Percentiles rank a stretch among this genome's conserved stretches.
These are phyloP conservation scores for Neosilurus hyrtlii DNA, from an alignment of 2,797 vertebrate species.

Conservation along the genomic window DNA sequence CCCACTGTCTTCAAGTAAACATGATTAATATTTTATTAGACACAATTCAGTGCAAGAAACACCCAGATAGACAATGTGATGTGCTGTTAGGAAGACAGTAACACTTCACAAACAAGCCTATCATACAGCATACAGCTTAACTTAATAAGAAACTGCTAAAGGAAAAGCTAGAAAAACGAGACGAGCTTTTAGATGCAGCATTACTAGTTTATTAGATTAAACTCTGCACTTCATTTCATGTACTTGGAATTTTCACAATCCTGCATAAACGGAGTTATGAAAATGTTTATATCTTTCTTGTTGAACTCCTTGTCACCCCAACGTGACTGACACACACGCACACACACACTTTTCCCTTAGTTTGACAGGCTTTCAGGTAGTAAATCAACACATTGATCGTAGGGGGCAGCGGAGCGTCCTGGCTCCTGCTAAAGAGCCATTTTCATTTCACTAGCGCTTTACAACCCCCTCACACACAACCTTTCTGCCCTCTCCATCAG, in stretches of 20 bases:
- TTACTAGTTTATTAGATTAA: neutral
- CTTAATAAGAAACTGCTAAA: slow-evolving; percentile 3
- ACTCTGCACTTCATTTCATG: neutral
- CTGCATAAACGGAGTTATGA: neutral
- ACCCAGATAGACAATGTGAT: slow-evolving; percentile 20
- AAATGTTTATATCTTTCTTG: neutral
- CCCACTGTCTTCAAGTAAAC: slow-evolving; percentile 49
- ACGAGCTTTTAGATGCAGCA: neutral
- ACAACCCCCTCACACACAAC: slow-evolving; percentile 59
- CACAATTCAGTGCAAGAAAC: slow-evolving; percentile 34
- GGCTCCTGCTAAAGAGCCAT: slow-evolving; percentile 83
- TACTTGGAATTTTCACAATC: neutral
- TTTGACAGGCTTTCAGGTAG: slow-evolving; percentile 82
- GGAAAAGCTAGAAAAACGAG: neutral
- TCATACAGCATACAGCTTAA: neutral
- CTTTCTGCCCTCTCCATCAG: slow-evolving; percentile 47
- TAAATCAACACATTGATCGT: slow-evolving; percentile 84
- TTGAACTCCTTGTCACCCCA: neutral
- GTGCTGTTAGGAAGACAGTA: slow-evolving; percentile 30
- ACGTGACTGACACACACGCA: neutral
- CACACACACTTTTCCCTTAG: slow-evolving; percentile 46
- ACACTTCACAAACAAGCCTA: slow-evolving; percentile 17
- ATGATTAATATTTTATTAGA: slow-evolving; percentile 55
- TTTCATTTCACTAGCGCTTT: slow-evolving; percentile 83
- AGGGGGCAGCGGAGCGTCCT: slow-evolving; percentile 76